Evolutionary conservation across 2,113 vertebrate genomes (phyloP), one percentile per base, ranked within the genome.

Genomic region (Bubalus kerabau): DNA sequence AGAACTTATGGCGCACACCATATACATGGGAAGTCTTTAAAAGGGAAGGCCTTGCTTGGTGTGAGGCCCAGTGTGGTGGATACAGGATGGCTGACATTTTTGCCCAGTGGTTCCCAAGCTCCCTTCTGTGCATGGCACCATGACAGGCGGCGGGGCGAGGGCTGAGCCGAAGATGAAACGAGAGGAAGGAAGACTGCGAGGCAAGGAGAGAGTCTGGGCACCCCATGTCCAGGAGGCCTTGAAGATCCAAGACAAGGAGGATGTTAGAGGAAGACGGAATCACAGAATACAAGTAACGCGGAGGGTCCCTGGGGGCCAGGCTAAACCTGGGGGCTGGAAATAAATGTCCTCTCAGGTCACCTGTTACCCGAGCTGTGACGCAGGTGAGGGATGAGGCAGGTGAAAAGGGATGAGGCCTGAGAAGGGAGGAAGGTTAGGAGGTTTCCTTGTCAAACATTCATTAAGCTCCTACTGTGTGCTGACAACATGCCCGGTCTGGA

Each of bases 251-350:
- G 62, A 86, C 48, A 13, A 57, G 46, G 56, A 7, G 40, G 21
- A 6, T 15, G 3, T 17, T 6, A 3, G 36, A 36, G 52, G 59
- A 85, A 21, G 19, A 56, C 43, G 2, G 43, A 15, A 2, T 14
- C 24, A 32, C 8, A 4, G 17, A 5, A 0, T 2, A 8, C 46
- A 54, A 46, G 16, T 16, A 30, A 5, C 7, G 3, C 2, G 1
- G 36, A 36, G 57, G 46, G 26, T 6, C 48, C 83, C 11, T 50
- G 40, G 23, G 11, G 26, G 78, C 21, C 36, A 30, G 48, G 52
- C 59, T 57, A 5, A 74, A 28, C 19, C 3, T 9, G 6, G 32
- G 7, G 28, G 4, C 46, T 17, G 1, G 28, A 32, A 52, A 43
- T 23, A 21, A 52, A 43, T 1, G 3, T 5, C n/a, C 15, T n/a